These are phyloP conservation scores for Otolemur garnettii DNA, from an alignment of 2,113 vertebrate genomes.

Conservation along the genomic window DNA sequence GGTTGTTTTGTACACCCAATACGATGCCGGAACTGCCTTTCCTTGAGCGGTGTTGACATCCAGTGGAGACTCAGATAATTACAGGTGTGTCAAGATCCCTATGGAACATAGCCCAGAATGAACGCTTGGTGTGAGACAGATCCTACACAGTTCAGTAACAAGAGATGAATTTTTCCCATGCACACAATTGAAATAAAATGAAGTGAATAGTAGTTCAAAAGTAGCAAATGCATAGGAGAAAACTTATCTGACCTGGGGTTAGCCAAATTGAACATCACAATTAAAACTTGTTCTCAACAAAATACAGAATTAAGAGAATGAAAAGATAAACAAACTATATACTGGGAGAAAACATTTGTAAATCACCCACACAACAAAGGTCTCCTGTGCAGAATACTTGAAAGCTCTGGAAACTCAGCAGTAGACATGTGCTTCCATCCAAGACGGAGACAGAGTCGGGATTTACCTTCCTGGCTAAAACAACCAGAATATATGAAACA, in stretches of 20 bases:
- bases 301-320: not conserved
- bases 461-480: not conserved
- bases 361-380: not conserved
- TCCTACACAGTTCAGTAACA: not conserved
- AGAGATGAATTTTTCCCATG: not conserved
- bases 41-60: slow-evolving; percentile 90
- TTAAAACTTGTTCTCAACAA: not conserved
- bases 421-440: not conserved
- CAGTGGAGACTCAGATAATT: slow-evolving; percentile 89
- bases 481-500: not conserved
- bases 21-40: slow-evolving; percentile 76
- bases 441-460: not conserved
- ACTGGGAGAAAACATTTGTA: not conserved
- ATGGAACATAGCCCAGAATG: not conserved
- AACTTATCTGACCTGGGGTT: not conserved
- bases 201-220: not conserved
- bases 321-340: not conserved
- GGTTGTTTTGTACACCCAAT: not conserved
- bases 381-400: not conserved
- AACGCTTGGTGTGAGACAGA: not conserved
- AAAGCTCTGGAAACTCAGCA: not conserved
- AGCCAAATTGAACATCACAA: not conserved
- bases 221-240: not conserved
- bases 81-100: slow-evolving; percentile 82
- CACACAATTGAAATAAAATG: not conserved